Percentiles rank a stretch among this genome's conserved stretches.
Evolutionary conservation across 2,888 invertebrate species (phyloP).

Genomic region (Linnaemya tessellans): DNA sequence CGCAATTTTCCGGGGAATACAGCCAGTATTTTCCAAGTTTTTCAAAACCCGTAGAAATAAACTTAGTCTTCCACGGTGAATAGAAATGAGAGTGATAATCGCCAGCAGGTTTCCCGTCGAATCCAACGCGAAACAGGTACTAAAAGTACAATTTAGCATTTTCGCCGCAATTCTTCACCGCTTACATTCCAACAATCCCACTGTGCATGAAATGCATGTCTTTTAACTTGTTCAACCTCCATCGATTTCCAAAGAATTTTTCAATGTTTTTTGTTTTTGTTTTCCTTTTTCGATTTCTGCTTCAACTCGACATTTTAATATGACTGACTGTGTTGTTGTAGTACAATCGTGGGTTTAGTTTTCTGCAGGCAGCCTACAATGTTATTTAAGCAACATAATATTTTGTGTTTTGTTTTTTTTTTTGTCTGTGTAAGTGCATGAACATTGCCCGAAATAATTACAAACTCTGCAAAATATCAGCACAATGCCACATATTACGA

Average conservation of each 20-base stretch:
- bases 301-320: constrained; percentile 43
- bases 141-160: too few species aligned
- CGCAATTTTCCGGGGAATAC: too few species aligned
- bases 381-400: constrained; percentile 62
- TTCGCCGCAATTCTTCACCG: too few species aligned
- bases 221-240: constrained; percentile 45
- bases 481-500: background rate
- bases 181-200: background rate
- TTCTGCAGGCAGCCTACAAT: constrained; percentile 51
- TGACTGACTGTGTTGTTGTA: background rate
- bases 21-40: too few species aligned
- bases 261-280: constrained; percentile 23
- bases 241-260: constrained; percentile 69
- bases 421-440: constrained; percentile 12
- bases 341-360: constrained; percentile 55
- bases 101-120: too few species aligned
- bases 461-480: constrained; percentile 54
- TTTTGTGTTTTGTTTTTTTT: constrained; percentile 9
- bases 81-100: too few species aligned
- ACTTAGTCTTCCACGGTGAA: too few species aligned
- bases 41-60: too few species aligned
- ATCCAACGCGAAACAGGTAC: too few species aligned
- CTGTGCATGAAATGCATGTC: constrained; percentile 9
- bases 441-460: constrained; percentile 55
- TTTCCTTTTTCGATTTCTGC: constrained; percentile 36